Percentiles rank a stretch among this genome's conserved stretches.
phyloP scores from a whole-genome alignment of 2,888 invertebrate genomes.

The Choreutis nemorana region DNA sequence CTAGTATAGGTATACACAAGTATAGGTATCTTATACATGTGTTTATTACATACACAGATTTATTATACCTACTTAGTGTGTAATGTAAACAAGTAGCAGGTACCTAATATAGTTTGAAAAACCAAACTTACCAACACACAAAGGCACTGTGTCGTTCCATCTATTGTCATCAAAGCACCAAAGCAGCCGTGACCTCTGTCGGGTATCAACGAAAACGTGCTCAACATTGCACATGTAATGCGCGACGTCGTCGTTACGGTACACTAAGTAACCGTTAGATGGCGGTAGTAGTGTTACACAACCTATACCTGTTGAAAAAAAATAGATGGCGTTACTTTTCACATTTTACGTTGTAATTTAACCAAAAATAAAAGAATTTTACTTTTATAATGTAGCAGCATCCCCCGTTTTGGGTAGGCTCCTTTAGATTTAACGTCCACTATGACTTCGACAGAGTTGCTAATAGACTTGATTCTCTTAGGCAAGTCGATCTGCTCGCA shows the following conservation, averaged over 20 bases:
- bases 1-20: no score
- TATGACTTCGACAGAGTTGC: constrained; percentile 47
- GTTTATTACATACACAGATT: constrained; percentile 5
- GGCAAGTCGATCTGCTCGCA: constrained; percentile 66
- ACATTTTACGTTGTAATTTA: background rate
- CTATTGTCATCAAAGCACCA: constrained; percentile 71
- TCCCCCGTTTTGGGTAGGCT: constrained; percentile 69
- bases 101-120: no score
- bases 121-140: constrained; percentile 70
- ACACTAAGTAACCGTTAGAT: constrained; percentile 72
- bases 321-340: constrained; percentile 10
- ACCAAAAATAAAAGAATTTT: constrained; percentile 12
- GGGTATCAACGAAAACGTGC: constrained; percentile 73
- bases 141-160: constrained; percentile 71
- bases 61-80: background rate
- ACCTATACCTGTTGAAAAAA: constrained; percentile 64
- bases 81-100: no score
- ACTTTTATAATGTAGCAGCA: constrained; percentile 72
- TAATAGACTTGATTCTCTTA: constrained; percentile 47
- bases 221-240: constrained; percentile 76
- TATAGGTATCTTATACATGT: no score
- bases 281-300: constrained; percentile 72
- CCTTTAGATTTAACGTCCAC: constrained; percentile 57
- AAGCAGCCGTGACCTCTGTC: constrained; percentile 65
- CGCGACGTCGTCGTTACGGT: constrained; percentile 70